Conservation (phyloP, 2,797 vertebrate species). For the Chaetophractus vellerosus region DNA sequence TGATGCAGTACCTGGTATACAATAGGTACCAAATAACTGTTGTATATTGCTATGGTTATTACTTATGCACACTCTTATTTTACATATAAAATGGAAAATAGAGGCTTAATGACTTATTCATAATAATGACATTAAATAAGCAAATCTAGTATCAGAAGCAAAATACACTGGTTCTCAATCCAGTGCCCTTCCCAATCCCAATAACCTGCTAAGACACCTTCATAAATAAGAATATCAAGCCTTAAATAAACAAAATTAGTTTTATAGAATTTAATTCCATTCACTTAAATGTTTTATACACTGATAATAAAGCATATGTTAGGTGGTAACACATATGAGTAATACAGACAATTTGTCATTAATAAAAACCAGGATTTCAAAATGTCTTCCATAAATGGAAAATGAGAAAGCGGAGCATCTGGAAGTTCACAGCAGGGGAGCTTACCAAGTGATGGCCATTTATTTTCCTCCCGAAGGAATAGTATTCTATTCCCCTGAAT, state of each 20-base stretch:
- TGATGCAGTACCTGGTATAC: not conserved
- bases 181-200: not conserved
- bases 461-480: not conserved
- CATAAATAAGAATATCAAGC: not conserved
- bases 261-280: not conserved
- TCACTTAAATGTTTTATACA: not conserved
- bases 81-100: constrained; percentile 45
- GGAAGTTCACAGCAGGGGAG: not conserved
- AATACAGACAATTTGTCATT: not conserved
- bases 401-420: not conserved
- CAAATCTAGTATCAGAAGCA: not conserved
- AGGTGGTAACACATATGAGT: not conserved
- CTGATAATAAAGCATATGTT: not conserved
- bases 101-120: constrained; percentile 6
- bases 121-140: not conserved
- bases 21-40: not conserved
- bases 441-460: not conserved
- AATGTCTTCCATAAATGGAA: not conserved
- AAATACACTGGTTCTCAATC: not conserved
- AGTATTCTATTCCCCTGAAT: not conserved
- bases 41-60: not conserved
- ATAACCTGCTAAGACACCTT: not conserved
- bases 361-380: not conserved
- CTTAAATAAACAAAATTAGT: not conserved
- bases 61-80: not conserved